A percentile compares a stretch with the other conserved stretches of the same genome.
phyloP scores from a whole-genome alignment of 2,113 vertebrate genomes.

The Balaenoptera acutorostrata region DNA sequence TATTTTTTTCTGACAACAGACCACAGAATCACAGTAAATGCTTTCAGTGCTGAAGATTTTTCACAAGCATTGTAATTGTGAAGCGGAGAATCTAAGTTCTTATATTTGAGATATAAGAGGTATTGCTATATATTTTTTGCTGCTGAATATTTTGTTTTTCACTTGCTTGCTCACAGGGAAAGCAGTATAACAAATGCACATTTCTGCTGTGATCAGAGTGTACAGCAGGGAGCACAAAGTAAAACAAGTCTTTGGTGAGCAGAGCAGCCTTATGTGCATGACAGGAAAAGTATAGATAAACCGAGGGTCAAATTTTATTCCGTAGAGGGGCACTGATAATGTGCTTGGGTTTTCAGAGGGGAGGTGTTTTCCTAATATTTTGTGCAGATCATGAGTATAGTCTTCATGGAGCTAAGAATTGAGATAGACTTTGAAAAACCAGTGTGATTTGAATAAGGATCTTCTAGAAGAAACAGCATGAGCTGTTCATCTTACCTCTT shows the following conservation, averaged over 20 bases:
- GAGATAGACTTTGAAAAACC: background rate
- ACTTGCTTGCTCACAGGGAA: background rate
- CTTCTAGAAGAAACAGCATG: background rate
- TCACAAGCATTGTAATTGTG: background rate
- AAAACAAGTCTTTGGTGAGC: background rate
- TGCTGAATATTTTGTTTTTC: background rate
- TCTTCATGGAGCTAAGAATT: background rate
- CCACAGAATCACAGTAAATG: background rate
- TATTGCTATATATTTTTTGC: background rate
- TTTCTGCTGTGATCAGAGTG: background rate
- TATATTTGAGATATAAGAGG: background rate
- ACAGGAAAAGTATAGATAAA: background rate
- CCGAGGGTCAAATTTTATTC: background rate
- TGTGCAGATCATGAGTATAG: background rate
- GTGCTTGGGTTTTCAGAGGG: background rate
- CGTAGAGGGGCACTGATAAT: background rate
- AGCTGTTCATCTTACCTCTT: background rate
- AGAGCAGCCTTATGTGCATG: background rate
- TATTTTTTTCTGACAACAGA: slow-evolving; percentile 1
- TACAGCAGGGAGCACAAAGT: background rate
- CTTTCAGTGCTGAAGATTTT: background rate
- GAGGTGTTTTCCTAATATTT: background rate
- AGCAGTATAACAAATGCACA: background rate
- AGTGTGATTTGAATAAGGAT: background rate
- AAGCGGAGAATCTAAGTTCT: background rate